Evolutionary conservation across 2,888 invertebrate genomes (phyloP).

Genomic region (Aporophyla lueneburgensis): DNA sequence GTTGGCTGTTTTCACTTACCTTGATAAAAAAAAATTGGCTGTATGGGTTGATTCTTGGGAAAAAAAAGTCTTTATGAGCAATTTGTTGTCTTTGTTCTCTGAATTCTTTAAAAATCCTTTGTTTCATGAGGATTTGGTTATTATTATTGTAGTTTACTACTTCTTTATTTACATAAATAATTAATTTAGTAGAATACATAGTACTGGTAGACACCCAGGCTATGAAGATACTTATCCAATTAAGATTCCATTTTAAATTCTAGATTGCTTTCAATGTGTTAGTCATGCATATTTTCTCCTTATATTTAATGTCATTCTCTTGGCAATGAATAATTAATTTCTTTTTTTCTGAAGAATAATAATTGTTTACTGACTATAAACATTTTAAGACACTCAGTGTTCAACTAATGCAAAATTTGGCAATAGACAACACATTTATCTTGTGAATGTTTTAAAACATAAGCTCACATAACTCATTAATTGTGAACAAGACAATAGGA

Average conservation of each 20-base stretch:
- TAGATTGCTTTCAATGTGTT: background rate
- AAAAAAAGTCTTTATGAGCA: background rate
- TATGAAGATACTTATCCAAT: background rate
- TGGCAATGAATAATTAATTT: background rate
- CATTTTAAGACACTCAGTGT: background rate
- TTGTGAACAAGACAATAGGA: background rate
- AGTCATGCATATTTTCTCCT: background rate
- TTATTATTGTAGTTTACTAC: background rate
- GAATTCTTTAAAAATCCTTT: slow-evolving; percentile 19
- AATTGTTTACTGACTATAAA: background rate
- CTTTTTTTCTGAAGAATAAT: background rate
- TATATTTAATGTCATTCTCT: background rate
- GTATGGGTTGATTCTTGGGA: background rate
- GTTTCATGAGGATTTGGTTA: background rate
- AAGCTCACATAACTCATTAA: background rate
- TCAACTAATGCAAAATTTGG: background rate
- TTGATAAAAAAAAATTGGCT: slow-evolving; percentile 31
- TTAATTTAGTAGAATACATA: background rate
- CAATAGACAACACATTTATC: background rate
- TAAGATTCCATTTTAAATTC: slow-evolving; percentile 13
- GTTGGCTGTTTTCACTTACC: background rate
- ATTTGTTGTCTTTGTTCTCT: slow-evolving; percentile 28
- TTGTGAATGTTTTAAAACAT: background rate
- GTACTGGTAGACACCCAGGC: background rate
- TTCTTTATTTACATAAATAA: background rate